Percentiles rank a stretch among this genome's conserved stretches.
These are phyloP conservation scores for Pollenia labialis DNA, from an alignment of 2,888 invertebrate genomes.

Conservation along the genomic window DNA sequence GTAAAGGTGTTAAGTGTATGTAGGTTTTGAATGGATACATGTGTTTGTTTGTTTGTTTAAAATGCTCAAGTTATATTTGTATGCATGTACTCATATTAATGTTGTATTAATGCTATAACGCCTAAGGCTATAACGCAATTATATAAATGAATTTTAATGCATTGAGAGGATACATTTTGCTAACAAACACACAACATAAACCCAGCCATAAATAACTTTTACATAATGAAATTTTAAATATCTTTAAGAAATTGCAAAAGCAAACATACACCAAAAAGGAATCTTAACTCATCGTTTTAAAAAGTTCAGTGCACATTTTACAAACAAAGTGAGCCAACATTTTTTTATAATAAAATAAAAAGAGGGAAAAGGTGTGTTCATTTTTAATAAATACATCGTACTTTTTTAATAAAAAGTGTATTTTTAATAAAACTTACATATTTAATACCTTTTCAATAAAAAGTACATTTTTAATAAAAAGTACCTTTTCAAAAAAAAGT, in stretches of 20 bases:
- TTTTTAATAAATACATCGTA: no score
- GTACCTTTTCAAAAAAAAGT: no score
- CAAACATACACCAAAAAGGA: not conserved
- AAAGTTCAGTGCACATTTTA: slow-evolving; percentile 19
- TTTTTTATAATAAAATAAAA: no score
- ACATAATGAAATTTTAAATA: slow-evolving; percentile 11
- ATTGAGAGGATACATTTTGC: not conserved
- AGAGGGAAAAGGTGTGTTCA: no score
- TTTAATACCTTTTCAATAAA: no score
- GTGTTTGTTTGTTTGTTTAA: slow-evolving; percentile 14
- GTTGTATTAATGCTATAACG: slow-evolving; percentile 51
- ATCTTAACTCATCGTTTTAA: not conserved
- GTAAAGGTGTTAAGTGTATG: slow-evolving; percentile 32
- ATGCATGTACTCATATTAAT: slow-evolving; percentile 44
- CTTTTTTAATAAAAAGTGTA: no score
- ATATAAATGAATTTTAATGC: slow-evolving; percentile 67
- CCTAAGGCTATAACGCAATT: slow-evolving; percentile 66
- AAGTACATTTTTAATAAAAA: no score
- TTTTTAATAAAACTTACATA: no score
- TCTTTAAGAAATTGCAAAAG: not conserved
- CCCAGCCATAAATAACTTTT: not conserved
- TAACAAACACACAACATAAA: not conserved
- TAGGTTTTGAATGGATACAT: slow-evolving; percentile 7
- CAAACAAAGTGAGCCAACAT: not conserved
- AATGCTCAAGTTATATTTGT: slow-evolving; percentile 24